These are phyloP conservation scores for Aricia agestis DNA, from an alignment of 1,140 invertebrate genomes.

Conservation along the genomic window DNA sequence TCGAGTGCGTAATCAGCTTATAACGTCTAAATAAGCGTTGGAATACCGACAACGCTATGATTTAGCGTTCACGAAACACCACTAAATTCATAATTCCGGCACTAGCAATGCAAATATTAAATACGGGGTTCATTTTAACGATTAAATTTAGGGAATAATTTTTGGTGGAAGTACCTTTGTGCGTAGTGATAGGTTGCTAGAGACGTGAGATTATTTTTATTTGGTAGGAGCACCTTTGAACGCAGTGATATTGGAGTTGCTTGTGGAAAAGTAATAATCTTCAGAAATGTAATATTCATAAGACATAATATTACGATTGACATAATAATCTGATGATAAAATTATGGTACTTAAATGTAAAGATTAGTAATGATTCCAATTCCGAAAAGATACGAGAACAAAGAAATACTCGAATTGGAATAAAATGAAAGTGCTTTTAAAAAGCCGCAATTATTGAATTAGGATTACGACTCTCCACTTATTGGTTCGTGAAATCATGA, in stretches of 20 bases:
- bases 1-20: constrained; percentile 57
- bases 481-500: background rate
- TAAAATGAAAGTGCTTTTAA: background rate
- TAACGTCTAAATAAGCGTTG: constrained; percentile 57
- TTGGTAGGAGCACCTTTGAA: no score
- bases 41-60: constrained; percentile 47
- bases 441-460: background rate
- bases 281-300: background rate
- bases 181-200: no score
- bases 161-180: background rate
- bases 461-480: background rate
- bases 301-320: no score
- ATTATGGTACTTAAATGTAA: background rate
- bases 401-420: background rate
- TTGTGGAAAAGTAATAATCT: background rate
- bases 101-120: constrained; percentile 22
- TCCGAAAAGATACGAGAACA: background rate
- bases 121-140: background rate
- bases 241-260: background rate
- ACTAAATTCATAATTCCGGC: constrained; percentile 48
- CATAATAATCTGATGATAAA: no score
- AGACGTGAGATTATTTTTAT: no score
- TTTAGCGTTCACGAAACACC: constrained; percentile 54
- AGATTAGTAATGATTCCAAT: background rate
- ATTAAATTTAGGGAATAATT: background rate